phyloP scores from a whole-genome alignment of 1,140 invertebrate species.

The Pachyrhynchus sulphureomaculatus region DNA sequence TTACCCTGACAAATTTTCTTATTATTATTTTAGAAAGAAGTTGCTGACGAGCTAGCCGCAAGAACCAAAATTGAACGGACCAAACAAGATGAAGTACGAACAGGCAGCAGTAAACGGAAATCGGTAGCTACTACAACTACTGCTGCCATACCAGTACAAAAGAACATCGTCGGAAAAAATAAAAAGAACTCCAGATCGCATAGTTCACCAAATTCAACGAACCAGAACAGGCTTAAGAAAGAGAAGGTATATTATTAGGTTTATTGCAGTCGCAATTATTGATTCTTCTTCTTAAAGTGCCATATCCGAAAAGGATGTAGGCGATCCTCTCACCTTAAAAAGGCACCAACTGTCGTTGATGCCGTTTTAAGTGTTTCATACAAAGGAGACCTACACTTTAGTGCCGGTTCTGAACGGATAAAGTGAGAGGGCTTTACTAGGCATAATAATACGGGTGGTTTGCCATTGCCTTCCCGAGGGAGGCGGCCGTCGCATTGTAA shows the following conservation, averaged over 20 bases:
- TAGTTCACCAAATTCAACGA: constrained; percentile 6
- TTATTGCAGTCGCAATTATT: background rate
- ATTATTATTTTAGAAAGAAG: constrained; percentile 63
- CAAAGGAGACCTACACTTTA: too few relatives aligned
- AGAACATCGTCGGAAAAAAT: constrained; percentile 8
- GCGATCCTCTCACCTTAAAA: too few relatives aligned
- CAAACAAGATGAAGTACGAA: constrained; percentile 70
- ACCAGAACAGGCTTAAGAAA: constrained; percentile 16
- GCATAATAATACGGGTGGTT: too few relatives aligned
- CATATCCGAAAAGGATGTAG: too few relatives aligned
- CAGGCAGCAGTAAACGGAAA: constrained; percentile 60
- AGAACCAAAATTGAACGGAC: constrained; percentile 68
- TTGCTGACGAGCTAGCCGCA: constrained; percentile 65
- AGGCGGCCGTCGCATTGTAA: too few relatives aligned
- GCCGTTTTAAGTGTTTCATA: too few relatives aligned
- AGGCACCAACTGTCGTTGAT: too few relatives aligned
- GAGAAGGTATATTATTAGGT: constrained; percentile 23
- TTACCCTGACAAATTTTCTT: too few relatives aligned
- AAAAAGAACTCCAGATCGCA: constrained; percentile 9
- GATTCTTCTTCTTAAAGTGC: too few relatives aligned
- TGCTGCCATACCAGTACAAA: constrained; percentile 47
- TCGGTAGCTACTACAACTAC: constrained; percentile 56
- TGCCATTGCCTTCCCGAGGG: too few relatives aligned
- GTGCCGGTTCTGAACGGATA: too few relatives aligned
- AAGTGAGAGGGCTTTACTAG: too few relatives aligned